Evolutionary conservation across 2,888 invertebrate species (phyloP).

Genomic region (Harpagoxenus sublaevis): DNA sequence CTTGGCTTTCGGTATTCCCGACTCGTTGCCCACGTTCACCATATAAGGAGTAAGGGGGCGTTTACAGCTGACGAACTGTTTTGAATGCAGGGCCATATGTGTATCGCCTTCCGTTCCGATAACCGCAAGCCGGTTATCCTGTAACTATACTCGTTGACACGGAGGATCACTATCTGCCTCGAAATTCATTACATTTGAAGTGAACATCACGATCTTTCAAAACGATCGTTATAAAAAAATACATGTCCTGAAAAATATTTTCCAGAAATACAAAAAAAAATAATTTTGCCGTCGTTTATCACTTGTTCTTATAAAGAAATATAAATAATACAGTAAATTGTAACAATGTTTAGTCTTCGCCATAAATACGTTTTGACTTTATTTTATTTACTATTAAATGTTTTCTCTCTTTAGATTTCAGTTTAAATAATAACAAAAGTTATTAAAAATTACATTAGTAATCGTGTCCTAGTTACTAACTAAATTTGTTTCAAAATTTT

Average conservation of each 20-base stretch:
- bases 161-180: not conserved
- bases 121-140: conserved; percentile 26
- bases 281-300: not conserved
- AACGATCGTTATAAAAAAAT: not conserved
- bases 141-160: conserved; percentile 16
- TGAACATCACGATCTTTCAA: not conserved
- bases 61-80: conserved; percentile 31
- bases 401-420: not conserved
- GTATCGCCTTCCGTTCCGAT: conserved; percentile 45
- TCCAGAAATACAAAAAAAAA: not conserved
- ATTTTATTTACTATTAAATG: not conserved
- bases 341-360: not conserved
- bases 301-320: not conserved
- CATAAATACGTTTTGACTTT: not conserved
- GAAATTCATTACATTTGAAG: not conserved
- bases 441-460: not conserved
- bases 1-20: not conserved
- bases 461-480: not conserved
- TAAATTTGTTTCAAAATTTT: not conserved
- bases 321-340: not conserved
- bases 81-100: conserved; percentile 19
- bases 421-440: not conserved
- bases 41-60: not conserved
- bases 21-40: not conserved
- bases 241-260: not conserved